These are phyloP conservation scores for Borostomias antarcticus DNA, from an alignment of 2,797 vertebrate species.

Conservation along the genomic window DNA sequence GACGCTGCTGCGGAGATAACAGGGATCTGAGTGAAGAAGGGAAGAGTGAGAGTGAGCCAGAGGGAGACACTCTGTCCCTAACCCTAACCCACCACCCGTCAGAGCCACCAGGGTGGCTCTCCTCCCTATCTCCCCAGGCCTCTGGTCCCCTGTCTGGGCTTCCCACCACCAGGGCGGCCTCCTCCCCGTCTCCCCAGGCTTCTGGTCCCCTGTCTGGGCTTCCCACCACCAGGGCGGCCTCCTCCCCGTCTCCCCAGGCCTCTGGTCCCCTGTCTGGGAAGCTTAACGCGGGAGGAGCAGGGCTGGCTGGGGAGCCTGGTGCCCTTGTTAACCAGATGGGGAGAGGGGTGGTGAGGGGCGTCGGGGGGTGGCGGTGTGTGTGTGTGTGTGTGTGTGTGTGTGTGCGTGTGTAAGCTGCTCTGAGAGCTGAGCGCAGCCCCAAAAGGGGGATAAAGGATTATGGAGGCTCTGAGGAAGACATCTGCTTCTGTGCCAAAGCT, in stretches of 20 bases:
- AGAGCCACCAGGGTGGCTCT: slow-evolving; percentile 57
- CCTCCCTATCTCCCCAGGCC: slow-evolving; percentile 55
- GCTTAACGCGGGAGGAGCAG: slow-evolving; percentile 77
- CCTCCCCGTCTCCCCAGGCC: slow-evolving; percentile 55
- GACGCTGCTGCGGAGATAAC: no score
- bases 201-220: slow-evolving; percentile 27
- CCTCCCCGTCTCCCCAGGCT: not conserved
- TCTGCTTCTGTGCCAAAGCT: slow-evolving; percentile 79
- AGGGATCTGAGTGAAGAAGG: no score
- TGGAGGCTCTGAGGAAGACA: slow-evolving; percentile 79
- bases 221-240: slow-evolving; percentile 52
- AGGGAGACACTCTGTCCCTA: no score
- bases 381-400: slow-evolving; percentile 12
- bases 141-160: slow-evolving; percentile 62
- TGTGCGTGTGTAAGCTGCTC: slow-evolving; percentile 74
- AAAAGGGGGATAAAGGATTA: slow-evolving; percentile 80
- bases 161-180: not conserved
- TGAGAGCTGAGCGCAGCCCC: slow-evolving; percentile 73
- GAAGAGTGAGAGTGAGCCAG: no score
- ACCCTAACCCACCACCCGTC: no score
- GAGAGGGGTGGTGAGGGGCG: slow-evolving; percentile 56
- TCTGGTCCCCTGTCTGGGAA: slow-evolving; percentile 67
- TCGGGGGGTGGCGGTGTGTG: slow-evolving; percentile 4
- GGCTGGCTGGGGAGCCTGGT: slow-evolving; percentile 65
- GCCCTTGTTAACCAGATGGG: slow-evolving; percentile 68